Conservation (phyloP, 2,113 vertebrate genomes). For the Arothron firmamentum region DNA sequence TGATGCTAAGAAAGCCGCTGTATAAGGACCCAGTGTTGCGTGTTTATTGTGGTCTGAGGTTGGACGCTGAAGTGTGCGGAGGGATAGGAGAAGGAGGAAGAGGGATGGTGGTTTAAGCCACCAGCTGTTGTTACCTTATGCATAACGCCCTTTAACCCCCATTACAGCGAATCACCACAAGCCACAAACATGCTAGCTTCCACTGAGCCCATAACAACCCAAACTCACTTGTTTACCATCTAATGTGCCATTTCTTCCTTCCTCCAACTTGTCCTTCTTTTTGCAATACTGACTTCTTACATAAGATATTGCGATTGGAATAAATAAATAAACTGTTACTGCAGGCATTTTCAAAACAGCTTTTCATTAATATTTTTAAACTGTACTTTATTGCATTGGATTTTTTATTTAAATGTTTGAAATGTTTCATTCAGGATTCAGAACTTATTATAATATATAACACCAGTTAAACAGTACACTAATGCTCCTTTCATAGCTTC, state of each 20-base stretch:
- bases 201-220: constrained; percentile 67
- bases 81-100: constrained; percentile 58
- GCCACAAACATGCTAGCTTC: constrained; percentile 70
- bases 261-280: background rate
- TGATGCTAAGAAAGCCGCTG: constrained; percentile 17
- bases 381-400: too few species aligned
- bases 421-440: too few species aligned
- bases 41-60: constrained; percentile 71
- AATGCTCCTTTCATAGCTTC: too few species aligned
- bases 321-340: too few species aligned
- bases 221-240: constrained; percentile 75
- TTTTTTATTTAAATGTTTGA: too few species aligned
- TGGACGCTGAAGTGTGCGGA: constrained; percentile 57
- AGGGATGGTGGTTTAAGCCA: constrained; percentile 67
- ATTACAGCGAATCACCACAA: constrained; percentile 65
- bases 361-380: too few species aligned
- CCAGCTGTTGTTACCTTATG: constrained; percentile 74
- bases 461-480: too few species aligned
- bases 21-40: constrained; percentile 42
- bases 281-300: constrained; percentile 22
- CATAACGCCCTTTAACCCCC: constrained; percentile 66
- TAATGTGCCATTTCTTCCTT: constrained; percentile 54
- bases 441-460: too few species aligned
- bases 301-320: too few species aligned
- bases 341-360: too few species aligned